Conservation (phyloP, 2,797 vertebrate genomes). For the Melanogrammus aeglefinus region DNA sequence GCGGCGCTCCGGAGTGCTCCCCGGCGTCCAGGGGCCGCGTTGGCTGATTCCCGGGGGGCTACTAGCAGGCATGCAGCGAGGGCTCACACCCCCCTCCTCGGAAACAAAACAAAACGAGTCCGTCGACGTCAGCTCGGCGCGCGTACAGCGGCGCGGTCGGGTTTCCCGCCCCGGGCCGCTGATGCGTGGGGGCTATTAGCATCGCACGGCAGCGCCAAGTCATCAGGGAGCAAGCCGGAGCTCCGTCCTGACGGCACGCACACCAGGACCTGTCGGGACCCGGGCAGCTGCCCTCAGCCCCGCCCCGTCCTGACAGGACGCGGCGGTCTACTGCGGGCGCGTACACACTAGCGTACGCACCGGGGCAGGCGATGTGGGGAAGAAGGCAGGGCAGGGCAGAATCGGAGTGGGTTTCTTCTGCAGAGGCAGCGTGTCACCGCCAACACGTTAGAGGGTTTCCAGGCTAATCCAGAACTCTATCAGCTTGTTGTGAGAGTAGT, state of each 20-base stretch:
- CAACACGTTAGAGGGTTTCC: too few species aligned
- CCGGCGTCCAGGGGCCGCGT: too few species aligned
- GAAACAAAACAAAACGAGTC: conserved; percentile 9
- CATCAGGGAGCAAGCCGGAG: conserved; percentile 20
- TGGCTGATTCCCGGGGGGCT: conserved; percentile 2
- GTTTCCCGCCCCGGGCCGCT: conserved; percentile 23
- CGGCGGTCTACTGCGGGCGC: not conserved
- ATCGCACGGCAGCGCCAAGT: conserved; percentile 35
- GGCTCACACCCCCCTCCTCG: not conserved
- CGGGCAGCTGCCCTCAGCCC: conserved; percentile 5
- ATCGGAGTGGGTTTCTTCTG: too few species aligned
- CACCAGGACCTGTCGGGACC: conserved; percentile 37
- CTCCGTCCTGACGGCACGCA: conserved; percentile 18
- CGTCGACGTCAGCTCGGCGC: conserved; percentile 15
- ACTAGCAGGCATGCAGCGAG: not conserved
- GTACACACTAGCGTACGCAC: not conserved
- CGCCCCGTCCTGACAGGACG: not conserved
- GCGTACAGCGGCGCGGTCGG: conserved; percentile 29
- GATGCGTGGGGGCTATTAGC: conserved; percentile 38
- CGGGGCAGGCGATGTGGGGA: not conserved
- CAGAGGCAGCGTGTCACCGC: too few species aligned
- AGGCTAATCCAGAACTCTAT: too few species aligned
- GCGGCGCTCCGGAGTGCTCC: conserved; percentile 7
- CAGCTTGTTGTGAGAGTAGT: too few species aligned
- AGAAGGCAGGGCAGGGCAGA: not conserved